phyloP scores from a whole-genome alignment of 2,888 invertebrate genomes.

The Eurytoma californica region DNA sequence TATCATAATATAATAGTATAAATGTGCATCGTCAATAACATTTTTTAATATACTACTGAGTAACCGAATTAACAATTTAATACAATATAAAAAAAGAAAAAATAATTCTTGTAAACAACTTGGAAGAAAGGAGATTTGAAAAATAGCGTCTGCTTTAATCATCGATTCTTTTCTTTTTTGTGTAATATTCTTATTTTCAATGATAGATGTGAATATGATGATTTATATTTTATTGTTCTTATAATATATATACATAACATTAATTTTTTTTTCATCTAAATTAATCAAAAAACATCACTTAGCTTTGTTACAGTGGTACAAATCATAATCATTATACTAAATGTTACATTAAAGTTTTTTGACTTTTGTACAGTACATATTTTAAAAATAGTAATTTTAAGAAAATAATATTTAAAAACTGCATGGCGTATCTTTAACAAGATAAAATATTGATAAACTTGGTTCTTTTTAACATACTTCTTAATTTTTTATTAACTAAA shows the following conservation, averaged over 20 bases:
- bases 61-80: too few relatives aligned
- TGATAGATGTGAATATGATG: slow-evolving; percentile 25
- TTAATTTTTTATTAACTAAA: background rate
- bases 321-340: slow-evolving; percentile 43
- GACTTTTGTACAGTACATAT: slow-evolving; percentile 49
- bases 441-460: slow-evolving; percentile 34
- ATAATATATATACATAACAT: slow-evolving; percentile 52
- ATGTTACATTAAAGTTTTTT: slow-evolving; percentile 47
- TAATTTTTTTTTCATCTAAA: slow-evolving; percentile 45
- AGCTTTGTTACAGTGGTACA: slow-evolving; percentile 48
- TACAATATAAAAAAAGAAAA: too few relatives aligned
- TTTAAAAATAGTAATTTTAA: slow-evolving; percentile 34
- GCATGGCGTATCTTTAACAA: slow-evolving; percentile 34
- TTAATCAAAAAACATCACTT: slow-evolving; percentile 46
- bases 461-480: slow-evolving; percentile 5
- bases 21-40: too few relatives aligned
- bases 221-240: slow-evolving; percentile 50
- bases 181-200: slow-evolving; percentile 21
- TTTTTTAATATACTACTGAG: too few relatives aligned
- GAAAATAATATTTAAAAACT: slow-evolving; percentile 29
- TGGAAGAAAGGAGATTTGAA: too few relatives aligned
- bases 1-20: too few relatives aligned
- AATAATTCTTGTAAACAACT: too few relatives aligned
- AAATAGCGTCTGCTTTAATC: too few relatives aligned
- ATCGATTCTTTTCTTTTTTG: too few relatives aligned